Percentiles rank a stretch among this genome's conserved stretches.
Conservation (phyloP, 2,113 vertebrate species). For the Brachyhypopomus gauderio region DNA sequence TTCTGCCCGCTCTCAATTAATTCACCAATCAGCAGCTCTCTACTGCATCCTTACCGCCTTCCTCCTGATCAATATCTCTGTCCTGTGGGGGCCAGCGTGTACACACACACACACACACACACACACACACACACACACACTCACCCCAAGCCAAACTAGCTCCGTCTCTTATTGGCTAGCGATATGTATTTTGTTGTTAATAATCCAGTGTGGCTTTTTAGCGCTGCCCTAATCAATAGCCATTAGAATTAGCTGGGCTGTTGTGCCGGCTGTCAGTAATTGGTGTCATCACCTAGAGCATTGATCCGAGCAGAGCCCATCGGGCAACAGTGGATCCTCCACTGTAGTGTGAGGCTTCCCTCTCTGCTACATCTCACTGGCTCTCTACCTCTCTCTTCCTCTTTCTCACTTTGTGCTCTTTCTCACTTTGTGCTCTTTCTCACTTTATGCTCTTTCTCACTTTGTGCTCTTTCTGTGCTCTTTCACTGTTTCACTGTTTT, state of each 20-base stretch:
- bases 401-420: neutral
- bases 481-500: neutral
- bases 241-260: conserved; percentile 75
- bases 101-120: conserved; percentile 3
- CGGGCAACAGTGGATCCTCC: conserved; percentile 42
- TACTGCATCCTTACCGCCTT: conserved; percentile 25
- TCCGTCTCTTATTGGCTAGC: neutral
- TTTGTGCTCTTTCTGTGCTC: neutral
- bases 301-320: conserved; percentile 53
- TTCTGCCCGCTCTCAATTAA: conserved; percentile 56
- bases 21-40: conserved; percentile 47
- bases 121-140: neutral
- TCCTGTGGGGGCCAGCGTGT: conserved; percentile 4
- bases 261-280: conserved; percentile 73
- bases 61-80: conserved; percentile 21
- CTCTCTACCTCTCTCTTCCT: neutral
- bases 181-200: conserved; percentile 63
- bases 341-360: conserved; percentile 24
- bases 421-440: neutral
- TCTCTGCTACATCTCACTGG: conserved; percentile 2
- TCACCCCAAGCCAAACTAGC: neutral
- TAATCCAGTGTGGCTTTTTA: conserved; percentile 71
- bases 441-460: neutral
- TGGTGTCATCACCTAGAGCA: conserved; percentile 68
- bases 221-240: conserved; percentile 71